Base-by-base conservation (phyloP, 2,888 invertebrate genomes). In the Phaedon cochleariae region DNA sequence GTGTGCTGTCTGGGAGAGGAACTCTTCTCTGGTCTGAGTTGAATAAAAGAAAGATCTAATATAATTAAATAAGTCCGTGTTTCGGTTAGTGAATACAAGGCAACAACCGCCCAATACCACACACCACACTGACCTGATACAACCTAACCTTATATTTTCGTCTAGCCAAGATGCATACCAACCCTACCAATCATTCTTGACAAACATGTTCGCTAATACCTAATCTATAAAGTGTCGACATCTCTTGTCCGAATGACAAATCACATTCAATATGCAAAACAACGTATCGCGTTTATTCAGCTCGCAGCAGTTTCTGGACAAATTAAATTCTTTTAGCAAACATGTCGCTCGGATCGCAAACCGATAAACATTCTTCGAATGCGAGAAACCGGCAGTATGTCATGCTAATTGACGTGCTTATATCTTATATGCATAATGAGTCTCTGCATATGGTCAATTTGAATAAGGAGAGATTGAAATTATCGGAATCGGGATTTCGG, bases 401-500 rank as follows among this genome's bases (percentile, higher is more conserved):
- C 59, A 64, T 48, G 46, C 64, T 64, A 64, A 64, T 64, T 64
- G 64, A 59, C 59, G 49, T 34, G 52, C 34, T 59, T 41, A 54
- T 59, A 64, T 59, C 34, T 59, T 41, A 54, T 59, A 64, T 59
- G 59, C 59, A 59, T 54, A 37, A 57, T 57, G 45, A 53, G 37
- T 54, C 53, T 59, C 59, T 51, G 59, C 31, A 57, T 65, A 61
- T 61, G 61, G 53, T 59, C 61, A 52, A 61, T 64, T 64, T 64
- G 41, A 65, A 57, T 61, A 55, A 41, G 57, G 61, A 65, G 57
- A 48, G 57, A 22, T 57, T 57, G 26, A 45, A 51, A 34, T 48
- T 48, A 20, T 48, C 22, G 9, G 7, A 18, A 59, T 49, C 31
- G 22, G 3, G 31, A 49, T 29, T 59, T 59, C 37, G 48, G 31